Evolutionary conservation across 2,113 vertebrate genomes (phyloP).

Genomic region (Dryoscopus gambensis): DNA sequence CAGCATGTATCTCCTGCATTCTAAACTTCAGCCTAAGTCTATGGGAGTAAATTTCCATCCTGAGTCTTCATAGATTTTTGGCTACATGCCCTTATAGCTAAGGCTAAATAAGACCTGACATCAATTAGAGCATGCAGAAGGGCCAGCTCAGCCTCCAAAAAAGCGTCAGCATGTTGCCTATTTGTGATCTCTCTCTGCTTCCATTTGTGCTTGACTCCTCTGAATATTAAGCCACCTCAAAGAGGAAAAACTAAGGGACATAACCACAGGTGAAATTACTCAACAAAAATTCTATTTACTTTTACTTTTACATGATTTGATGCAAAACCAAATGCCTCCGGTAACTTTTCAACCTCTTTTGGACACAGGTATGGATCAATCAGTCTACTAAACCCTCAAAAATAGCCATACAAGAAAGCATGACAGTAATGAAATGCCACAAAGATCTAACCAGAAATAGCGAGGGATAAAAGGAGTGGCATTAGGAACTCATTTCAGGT

Average conservation of each 20-base stretch:
- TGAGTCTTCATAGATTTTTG: neutral
- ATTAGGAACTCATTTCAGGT: neutral
- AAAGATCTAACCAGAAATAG: neutral
- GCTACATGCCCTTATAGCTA: neutral
- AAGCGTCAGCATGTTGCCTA: neutral
- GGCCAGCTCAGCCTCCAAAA: neutral
- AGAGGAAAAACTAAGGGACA: neutral
- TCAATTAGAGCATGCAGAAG: neutral
- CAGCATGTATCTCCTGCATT: neutral
- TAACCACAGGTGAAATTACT: neutral
- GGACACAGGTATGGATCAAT: neutral
- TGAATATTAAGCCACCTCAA: neutral
- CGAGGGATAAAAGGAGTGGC: rapidly evolving
- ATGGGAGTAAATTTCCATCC: neutral
- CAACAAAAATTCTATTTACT: neutral
- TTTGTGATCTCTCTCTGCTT: neutral
- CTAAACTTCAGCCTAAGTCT: neutral
- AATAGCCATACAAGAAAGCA: neutral
- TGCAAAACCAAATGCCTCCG: neutral
- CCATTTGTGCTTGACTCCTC: neutral
- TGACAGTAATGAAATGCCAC: neutral
- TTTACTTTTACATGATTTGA: neutral
- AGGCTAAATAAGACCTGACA: neutral
- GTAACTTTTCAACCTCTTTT: neutral
- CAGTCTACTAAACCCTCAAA: neutral